A percentile compares a stretch with the other conserved stretches of the same genome.
Evolutionary conservation across 2,113 vertebrate species (phyloP).

Genomic region (Melanocharis versteri): DNA sequence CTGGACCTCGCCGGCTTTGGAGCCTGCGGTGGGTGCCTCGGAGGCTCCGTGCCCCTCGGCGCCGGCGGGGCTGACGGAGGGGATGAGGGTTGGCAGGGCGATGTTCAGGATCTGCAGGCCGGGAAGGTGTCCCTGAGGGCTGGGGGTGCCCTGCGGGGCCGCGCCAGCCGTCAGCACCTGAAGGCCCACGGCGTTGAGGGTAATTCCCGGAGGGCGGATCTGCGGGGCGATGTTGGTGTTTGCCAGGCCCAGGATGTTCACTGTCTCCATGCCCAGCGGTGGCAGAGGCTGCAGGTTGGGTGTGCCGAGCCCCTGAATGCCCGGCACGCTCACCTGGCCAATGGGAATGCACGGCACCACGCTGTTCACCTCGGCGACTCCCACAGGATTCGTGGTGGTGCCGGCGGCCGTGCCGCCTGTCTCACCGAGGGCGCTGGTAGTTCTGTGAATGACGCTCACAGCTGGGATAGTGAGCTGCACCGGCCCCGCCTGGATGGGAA

Average conservation of each 20-base stretch:
- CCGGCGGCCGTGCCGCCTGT: neutral
- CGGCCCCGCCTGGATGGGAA: conserved; percentile 87
- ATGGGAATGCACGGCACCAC: conserved; percentile 89
- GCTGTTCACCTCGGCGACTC: conserved; percentile 79
- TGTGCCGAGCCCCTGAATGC: conserved; percentile 76
- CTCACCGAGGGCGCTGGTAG: conserved; percentile 59
- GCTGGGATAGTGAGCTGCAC: conserved; percentile 93
- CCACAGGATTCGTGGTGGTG: conserved; percentile 38
- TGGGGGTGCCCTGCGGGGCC: conserved; percentile 73
- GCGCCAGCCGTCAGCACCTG: conserved; percentile 85
- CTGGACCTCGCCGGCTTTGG: neutral
- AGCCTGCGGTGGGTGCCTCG: conserved; percentile 15
- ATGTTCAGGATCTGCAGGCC: conserved; percentile 93
- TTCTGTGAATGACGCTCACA: conserved; percentile 87
- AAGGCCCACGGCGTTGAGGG: conserved; percentile 86
- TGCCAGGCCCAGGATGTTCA: conserved; percentile 86
- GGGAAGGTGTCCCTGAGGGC: conserved; percentile 79
- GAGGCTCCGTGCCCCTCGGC: conserved; percentile 67
- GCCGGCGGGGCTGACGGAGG: conserved; percentile 78
- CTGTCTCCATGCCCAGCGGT: conserved; percentile 78
- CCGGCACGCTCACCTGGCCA: conserved; percentile 79
- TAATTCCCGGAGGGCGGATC: conserved; percentile 80
- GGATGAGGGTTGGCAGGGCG: conserved; percentile 85
- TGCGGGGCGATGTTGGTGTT: conserved; percentile 76
- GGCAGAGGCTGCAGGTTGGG: conserved; percentile 76